Conservation (phyloP, 2,888 invertebrate genomes). For the Aleiodes leptofemur region DNA sequence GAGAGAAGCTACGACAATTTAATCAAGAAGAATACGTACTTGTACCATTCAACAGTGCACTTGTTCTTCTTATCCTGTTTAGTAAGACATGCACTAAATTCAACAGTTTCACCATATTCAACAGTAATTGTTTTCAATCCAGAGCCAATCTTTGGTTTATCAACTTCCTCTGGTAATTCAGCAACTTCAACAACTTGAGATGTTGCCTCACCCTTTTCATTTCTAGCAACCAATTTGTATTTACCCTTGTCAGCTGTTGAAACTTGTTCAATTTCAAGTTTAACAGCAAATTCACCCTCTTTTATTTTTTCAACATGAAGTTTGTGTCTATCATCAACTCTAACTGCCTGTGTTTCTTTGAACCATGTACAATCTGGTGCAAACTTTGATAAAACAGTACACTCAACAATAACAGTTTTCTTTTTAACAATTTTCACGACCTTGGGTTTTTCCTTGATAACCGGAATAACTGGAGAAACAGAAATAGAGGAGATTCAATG, state of each 20-base stretch:
- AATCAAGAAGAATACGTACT: conserved; percentile 76
- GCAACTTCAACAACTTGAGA: conserved; percentile 92
- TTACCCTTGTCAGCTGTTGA: conserved; percentile 89
- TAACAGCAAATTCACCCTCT: conserved; percentile 93
- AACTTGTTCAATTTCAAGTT: conserved; percentile 92
- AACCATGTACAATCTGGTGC: conserved; percentile 96
- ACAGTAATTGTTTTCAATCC: conserved; percentile 85
- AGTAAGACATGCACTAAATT: conserved; percentile 85
- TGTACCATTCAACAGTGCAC: conserved; percentile 88
- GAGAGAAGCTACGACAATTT: background rate
- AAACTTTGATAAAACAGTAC: conserved; percentile 94
- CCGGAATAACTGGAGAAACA: conserved; percentile 86
- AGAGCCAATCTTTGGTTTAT: conserved; percentile 88
- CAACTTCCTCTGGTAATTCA: conserved; percentile 87
- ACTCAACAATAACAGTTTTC: conserved; percentile 94
- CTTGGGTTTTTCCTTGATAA: conserved; percentile 94
- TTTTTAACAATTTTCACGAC: conserved; percentile 94
- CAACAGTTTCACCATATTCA: conserved; percentile 85
- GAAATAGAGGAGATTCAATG: background rate
- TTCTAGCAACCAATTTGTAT: conserved; percentile 93
- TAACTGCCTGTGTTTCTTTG: conserved; percentile 88
- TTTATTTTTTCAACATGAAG: conserved; percentile 87
- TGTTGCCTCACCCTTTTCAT: conserved; percentile 94
- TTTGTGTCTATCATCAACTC: conserved; percentile 85
- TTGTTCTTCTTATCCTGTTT: conserved; percentile 82